Conservation (phyloP, 2,113 vertebrate species). For the Lathamus discolor region DNA sequence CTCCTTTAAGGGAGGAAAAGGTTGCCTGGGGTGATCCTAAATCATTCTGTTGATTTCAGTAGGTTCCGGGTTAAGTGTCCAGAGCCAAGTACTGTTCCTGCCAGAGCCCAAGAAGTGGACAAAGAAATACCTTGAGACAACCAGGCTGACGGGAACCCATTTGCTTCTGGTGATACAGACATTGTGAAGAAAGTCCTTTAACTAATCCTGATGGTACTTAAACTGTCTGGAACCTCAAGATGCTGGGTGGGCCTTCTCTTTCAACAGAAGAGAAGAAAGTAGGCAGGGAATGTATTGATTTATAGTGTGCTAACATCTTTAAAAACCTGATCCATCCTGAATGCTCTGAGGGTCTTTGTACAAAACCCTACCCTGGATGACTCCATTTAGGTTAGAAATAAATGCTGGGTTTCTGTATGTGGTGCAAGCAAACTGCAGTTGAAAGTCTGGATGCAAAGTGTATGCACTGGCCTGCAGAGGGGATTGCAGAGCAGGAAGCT, state of each 20-base stretch:
- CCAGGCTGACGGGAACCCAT: not conserved
- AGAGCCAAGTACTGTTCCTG: not conserved
- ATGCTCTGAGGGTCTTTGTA: not conserved
- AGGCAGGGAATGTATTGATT: not conserved
- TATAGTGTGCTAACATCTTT: not conserved
- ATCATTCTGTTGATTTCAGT: not conserved
- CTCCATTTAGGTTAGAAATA: constrained; percentile 42
- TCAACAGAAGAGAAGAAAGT: not conserved
- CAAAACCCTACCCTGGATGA: constrained; percentile 5
- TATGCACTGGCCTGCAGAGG: not conserved
- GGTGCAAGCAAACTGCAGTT: not conserved
- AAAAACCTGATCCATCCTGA: not conserved
- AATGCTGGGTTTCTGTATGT: not conserved
- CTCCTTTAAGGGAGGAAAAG: not conserved
- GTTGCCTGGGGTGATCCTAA: not conserved
- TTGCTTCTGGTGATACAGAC: not conserved
- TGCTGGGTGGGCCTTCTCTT: not conserved
- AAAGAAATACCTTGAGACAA: not conserved
- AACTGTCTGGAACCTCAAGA: not conserved
- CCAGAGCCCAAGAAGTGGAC: not conserved
- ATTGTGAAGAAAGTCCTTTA: not conserved
- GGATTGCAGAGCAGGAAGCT: not conserved
- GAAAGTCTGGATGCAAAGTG: not conserved
- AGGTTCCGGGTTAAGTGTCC: not conserved
- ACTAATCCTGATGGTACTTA: not conserved